Base-by-base conservation (phyloP, 2,888 invertebrate genomes). In the Athripsodes cinereus region DNA sequence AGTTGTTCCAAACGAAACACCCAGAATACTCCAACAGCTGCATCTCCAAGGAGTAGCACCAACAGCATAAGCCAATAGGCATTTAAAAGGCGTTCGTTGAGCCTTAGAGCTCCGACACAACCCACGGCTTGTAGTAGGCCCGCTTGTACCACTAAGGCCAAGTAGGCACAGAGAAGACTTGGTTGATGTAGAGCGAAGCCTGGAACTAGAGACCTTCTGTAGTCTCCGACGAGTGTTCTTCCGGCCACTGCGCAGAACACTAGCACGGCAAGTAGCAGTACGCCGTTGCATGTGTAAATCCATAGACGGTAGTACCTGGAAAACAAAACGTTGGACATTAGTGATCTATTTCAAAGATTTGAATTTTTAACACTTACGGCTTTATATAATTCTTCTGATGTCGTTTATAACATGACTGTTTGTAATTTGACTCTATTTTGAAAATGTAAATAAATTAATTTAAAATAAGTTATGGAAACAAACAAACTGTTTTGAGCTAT, bases 281-380 rank as follows among this genome's bases (percentile, higher is more conserved):
- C 91, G 76, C 88, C 86, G 81, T 92, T 92, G 85, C 91, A 92
- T 74, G 90, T 88, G 83, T 92, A 92, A 74, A 92, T 92, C 92
- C 92, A 92, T 75, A 92, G 86, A 78, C 91, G 87, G 78, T 90
- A 90, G 81, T 90, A 90, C 82, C 88, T 68, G 65, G n/a, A 22
- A 50, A 5, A 44, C 13, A 44, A 44, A 44, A 18, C n/a, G n/a
- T n/a, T n/a, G n/a, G n/a, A n/a, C n/a, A n/a, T n/a, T n/a, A n/a
- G n/a, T n/a, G n/a, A 31, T 11, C 31, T 8, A 31, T 11, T 8
- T 31, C 31, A 11, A 31, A 31, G 8, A 31, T 31, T 31, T 31
- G 6, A 31, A 31, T 8, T 11, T 11, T 31, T 31, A 31, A 6
- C 31, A 31, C 11, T 31, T 31, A n/a, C n/a, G n/a, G n/a, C n/a